Base-by-base conservation (phyloP, 2,888 invertebrate genomes). In the Lissonota sp. region DNA sequence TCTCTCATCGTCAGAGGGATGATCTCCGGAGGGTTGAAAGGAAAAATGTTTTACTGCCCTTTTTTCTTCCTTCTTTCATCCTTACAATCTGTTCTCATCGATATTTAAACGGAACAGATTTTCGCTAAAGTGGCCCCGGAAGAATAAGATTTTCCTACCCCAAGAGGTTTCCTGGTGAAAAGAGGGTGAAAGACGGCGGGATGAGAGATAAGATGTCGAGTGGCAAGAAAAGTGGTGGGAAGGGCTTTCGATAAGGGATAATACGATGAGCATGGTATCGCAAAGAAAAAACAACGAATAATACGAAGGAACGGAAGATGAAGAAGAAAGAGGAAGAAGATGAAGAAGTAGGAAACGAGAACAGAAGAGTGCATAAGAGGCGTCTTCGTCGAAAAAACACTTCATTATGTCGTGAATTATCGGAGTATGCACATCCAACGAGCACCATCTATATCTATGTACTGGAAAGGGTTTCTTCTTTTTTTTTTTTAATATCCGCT, bases 371-470 rank as follows among this genome's bases (percentile, higher is more conserved):
- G 39, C 60, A 26, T 26, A 16, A 57, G 51, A 64, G 74, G 75
- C 14, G 26, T 63, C 10, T 60, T 63, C 66, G 83, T 84, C 84
- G 85, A 85, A 81, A 87, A 82, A 63, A 70, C 37, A 70, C 81
- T 85, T 85, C 80, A 85, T 83, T 82, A 82, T 77, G 76, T 71
- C 79, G 84, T 86, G 87, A 60, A 55, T 51, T 49, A 67, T 51
- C 37, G 46, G 40, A 16, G 10, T 10, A 7, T 12, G 14, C 63
- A 46, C 6, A 42, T 7, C 14, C 12, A 55, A 53, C 10, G 37
- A 71, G 81, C 82, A 85, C 87, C 87, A 88, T 88, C 85, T 81
- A 58, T 62, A n/a, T 10, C n/a, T 62, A 10, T 8, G 4, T 4
- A 44, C 1, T n/a, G n/a, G 16, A n/a, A 40, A 71, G 62, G 46